phyloP scores from a whole-genome alignment of 2,113 vertebrate genomes.

The Poicephalus gulielmi region DNA sequence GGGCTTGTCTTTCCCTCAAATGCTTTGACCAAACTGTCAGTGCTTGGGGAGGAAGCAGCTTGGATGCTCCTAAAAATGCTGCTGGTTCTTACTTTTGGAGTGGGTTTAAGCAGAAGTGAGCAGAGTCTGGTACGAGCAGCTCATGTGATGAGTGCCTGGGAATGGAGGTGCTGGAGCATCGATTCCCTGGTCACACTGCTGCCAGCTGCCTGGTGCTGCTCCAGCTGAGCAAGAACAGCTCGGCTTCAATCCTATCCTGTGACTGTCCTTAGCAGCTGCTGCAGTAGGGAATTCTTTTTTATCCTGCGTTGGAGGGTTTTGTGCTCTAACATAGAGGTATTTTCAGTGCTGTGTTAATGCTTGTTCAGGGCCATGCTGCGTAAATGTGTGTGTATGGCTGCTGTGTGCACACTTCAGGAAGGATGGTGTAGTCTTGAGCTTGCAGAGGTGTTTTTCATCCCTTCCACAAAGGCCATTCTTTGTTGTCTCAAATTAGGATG shows the following conservation, averaged over 20 bases:
- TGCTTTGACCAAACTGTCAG: rapidly evolving
- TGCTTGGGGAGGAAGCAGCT: neutral
- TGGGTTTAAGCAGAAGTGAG: neutral
- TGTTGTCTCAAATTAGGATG: constrained; percentile 28
- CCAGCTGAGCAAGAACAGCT: neutral
- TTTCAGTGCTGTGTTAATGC: rapidly evolving
- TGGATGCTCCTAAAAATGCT: neutral
- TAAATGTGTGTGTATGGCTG: neutral
- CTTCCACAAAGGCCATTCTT: constrained; percentile 40
- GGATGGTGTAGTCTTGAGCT: neutral
- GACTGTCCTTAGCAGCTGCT: neutral
- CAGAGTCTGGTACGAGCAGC: neutral
- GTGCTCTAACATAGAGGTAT: neutral
- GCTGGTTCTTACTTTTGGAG: neutral
- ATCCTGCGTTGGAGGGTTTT: rapidly evolving
- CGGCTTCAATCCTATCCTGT: neutral
- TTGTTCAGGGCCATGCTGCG: rapidly evolving
- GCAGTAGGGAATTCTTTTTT: neutral
- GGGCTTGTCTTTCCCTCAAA: neutral
- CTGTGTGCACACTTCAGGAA: neutral
- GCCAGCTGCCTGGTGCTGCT: rapidly evolving
- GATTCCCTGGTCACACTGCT: rapidly evolving
- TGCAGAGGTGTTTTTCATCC: neutral
- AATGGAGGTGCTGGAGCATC: neutral
- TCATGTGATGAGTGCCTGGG: neutral